Base-by-base conservation (phyloP, 2,888 invertebrate species). In the Acrocyrtus sp. region DNA sequence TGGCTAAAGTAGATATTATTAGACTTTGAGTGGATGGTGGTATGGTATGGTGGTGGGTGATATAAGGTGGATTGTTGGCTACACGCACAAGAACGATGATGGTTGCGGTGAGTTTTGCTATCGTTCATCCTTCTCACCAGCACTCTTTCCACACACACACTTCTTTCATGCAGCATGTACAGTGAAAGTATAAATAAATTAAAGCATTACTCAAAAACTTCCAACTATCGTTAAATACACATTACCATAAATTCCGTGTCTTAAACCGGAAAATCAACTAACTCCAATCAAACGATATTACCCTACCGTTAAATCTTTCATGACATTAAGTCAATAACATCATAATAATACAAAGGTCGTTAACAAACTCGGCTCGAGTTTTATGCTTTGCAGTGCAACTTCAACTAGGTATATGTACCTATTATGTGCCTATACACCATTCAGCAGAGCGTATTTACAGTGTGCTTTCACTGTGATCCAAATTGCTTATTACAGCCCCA, bases 251-350 rank as follows among this genome's bases (percentile, higher is more conserved):
- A 70, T 63, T n/a, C 63, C 6, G 63, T 56, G 10, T 5, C 43
- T 60, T 60, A 8, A 68, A 69, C 69, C 54, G 48, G 56, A 69
- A 56, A 57, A 58, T 69, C 61, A 61, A 56, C 69, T 61, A 54
- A 56, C 48, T 58, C 45, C 58, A 69, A 69, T 69, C 61, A 48
- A 69, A 69, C 54, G 69, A 60, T 27, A 67, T 67, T 51, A 53
- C 68, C 53, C 21, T 43, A 26, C 21, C 58, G 34, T 58, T 67
- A 67, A 67, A 67, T 58, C 56, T 51, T 50, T 58, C 57, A 43
- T 58, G 50, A 57, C 47, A 54, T 63, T 27, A 63, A 45, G 45
- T 45, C 43, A 63, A 63, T 50, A 24, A 12, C 41, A 45, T 48
- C 48, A 17, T 29, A 47, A 12, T n/a, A 45, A 54, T n/a, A 63